A percentile compares a stretch with the other conserved stretches of the same genome.
Evolutionary conservation across 1,140 invertebrate species (phyloP).

Genomic region (Manduca sexta): DNA sequence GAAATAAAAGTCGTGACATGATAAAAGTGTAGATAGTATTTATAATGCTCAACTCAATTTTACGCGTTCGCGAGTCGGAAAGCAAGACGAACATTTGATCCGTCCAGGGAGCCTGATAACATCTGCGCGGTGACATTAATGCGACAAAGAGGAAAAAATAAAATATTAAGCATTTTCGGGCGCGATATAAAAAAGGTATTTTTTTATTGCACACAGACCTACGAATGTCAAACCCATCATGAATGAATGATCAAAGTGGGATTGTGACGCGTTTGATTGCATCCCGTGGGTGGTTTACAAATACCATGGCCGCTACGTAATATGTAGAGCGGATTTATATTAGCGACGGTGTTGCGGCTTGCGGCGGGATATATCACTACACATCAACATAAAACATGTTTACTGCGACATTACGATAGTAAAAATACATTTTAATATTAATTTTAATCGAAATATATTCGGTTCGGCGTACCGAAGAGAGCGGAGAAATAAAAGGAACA

Average conservation of each 20-base stretch:
- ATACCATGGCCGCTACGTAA: background rate
- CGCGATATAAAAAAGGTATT: background rate
- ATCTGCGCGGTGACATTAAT: constrained; percentile 56
- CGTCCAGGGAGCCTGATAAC: constrained; percentile 47
- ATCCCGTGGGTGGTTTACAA: background rate
- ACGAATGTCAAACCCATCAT: constrained; percentile 13
- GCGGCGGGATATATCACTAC: background rate
- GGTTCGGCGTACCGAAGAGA: no score
- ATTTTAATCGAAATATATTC: no score
- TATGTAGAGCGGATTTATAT: background rate
- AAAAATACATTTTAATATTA: no score
- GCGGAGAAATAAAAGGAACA: no score
- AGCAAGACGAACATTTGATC: constrained; percentile 50
- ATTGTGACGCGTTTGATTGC: constrained; percentile 22
- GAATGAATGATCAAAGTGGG: constrained; percentile 34
- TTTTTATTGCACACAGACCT: constrained; percentile 6
- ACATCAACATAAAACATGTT: no score
- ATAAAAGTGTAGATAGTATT: constrained; percentile 10
- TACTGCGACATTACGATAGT: no score
- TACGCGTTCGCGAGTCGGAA: constrained; percentile 46
- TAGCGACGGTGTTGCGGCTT: background rate
- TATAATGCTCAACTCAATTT: constrained; percentile 58
- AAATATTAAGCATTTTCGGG: constrained; percentile 1
- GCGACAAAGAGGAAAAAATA: constrained; percentile 33
- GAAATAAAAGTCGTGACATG: background rate